phyloP scores from a whole-genome alignment of 1,140 invertebrate genomes.

The Leptestheria dahalacensis region DNA sequence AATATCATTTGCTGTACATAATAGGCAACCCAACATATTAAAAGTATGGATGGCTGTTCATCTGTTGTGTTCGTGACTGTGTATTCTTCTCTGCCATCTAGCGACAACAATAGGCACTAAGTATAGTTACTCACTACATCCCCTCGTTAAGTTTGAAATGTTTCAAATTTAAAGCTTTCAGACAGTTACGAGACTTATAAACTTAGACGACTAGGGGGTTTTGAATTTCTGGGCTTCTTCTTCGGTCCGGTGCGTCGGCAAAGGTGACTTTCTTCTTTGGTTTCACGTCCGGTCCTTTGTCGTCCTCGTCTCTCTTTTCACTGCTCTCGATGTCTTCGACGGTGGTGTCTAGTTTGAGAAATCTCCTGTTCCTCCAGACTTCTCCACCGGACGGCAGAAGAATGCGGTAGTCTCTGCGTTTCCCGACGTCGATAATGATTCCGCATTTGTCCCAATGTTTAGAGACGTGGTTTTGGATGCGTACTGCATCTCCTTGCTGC shows the following conservation, averaged over 20 bases:
- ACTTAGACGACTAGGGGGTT: neutral
- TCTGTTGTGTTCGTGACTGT: too few relatives aligned
- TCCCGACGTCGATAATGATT: neutral
- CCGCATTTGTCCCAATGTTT: conserved; percentile 1
- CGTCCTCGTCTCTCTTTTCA: neutral
- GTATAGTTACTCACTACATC: neutral
- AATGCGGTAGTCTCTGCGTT: neutral
- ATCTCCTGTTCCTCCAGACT: conserved; percentile 2
- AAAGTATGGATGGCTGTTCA: too few relatives aligned
- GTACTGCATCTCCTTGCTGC: neutral
- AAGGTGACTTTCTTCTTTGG: neutral
- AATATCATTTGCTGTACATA: too few relatives aligned
- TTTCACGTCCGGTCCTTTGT: neutral
- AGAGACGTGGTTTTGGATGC: neutral
- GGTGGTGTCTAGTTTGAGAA: neutral
- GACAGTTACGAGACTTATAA: neutral
- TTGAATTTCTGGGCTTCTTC: neutral
- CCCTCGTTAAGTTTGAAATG: neutral
- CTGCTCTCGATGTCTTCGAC: neutral
- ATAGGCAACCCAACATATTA: too few relatives aligned
- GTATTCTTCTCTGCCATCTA: too few relatives aligned
- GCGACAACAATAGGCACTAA: too few relatives aligned
- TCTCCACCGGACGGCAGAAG: neutral
- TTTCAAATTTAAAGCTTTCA: neutral
- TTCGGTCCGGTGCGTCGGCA: neutral